These are phyloP conservation scores for Electrona antarctica DNA, from an alignment of 2,113 vertebrate species.

Conservation along the genomic window DNA sequence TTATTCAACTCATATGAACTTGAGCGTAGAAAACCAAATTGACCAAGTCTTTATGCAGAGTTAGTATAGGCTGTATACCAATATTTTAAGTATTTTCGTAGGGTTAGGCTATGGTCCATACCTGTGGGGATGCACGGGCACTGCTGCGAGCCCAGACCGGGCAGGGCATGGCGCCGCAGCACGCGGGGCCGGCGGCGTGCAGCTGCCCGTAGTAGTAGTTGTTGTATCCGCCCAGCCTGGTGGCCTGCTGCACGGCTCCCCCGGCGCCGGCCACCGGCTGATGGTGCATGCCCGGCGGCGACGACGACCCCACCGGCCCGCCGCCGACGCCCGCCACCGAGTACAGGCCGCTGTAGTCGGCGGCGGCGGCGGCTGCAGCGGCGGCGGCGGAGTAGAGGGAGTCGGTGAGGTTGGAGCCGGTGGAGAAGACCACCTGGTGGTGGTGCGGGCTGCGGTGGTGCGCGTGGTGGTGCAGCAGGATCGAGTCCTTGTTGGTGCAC, in stretches of 20 bases:
- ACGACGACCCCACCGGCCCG: constrained; percentile 79
- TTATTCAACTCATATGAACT: too few species aligned
- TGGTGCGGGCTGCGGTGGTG: constrained; percentile 81
- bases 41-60: too few species aligned
- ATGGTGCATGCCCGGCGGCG: constrained; percentile 78
- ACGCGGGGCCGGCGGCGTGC: constrained; percentile 87
- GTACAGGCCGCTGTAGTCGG: constrained; percentile 92
- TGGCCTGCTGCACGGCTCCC: constrained; percentile 79
- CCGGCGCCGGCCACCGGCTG: constrained; percentile 73
- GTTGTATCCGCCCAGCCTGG: constrained; percentile 87
- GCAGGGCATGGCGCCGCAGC: constrained; percentile 88
- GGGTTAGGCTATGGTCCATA: constrained; percentile 70
- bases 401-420: constrained; percentile 80
- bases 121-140: constrained; percentile 93
- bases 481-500: constrained; percentile 87
- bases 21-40: too few species aligned
- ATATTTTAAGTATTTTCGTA: too few species aligned
- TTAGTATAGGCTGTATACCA: too few species aligned
- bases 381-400: constrained; percentile 80
- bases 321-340: constrained; percentile 76
- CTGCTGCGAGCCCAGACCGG: constrained; percentile 88
- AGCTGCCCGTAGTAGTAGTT: constrained; percentile 96
- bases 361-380: constrained; percentile 69
- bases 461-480: constrained; percentile 82
- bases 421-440: constrained; percentile 77